These are phyloP conservation scores for Anas georgica DNA, from an alignment of 2,797 vertebrate genomes.

Conservation along the genomic window DNA sequence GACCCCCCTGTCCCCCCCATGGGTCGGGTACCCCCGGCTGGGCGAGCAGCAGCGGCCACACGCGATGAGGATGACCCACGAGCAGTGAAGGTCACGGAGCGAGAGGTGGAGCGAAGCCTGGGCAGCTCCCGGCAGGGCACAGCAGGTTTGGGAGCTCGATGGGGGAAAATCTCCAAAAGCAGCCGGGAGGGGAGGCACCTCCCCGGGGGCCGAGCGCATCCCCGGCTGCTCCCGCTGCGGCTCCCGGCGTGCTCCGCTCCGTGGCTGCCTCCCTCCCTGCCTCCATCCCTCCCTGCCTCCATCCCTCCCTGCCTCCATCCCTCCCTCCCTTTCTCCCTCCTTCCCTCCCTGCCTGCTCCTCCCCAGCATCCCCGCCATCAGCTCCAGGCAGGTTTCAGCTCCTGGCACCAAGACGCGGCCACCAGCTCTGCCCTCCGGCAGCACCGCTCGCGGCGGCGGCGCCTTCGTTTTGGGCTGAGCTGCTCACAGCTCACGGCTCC, in stretches of 20 bases:
- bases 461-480: neutral
- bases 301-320: neutral
- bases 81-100: neutral
- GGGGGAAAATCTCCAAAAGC: neutral
- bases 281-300: neutral
- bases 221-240: neutral
- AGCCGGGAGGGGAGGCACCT: neutral
- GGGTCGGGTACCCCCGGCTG: accelerated
- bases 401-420: neutral
- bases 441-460: neutral
- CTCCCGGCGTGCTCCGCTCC: slow-evolving; percentile 27
- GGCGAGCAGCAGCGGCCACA: neutral
- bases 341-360: neutral
- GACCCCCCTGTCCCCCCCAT: accelerated
- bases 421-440: too few species aligned
- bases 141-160: neutral
- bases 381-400: neutral
- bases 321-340: neutral
- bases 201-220: neutral
- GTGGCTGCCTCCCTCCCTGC: neutral
- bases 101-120: neutral
- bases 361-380: slow-evolving; percentile 26
- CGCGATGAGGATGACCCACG: accelerated
- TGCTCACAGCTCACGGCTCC: neutral
- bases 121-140: neutral